A percentile compares a stretch with the other conserved stretches of the same genome.
Evolutionary conservation across 1,140 invertebrate species (phyloP).

Genomic region (Leucophenga varia): DNA sequence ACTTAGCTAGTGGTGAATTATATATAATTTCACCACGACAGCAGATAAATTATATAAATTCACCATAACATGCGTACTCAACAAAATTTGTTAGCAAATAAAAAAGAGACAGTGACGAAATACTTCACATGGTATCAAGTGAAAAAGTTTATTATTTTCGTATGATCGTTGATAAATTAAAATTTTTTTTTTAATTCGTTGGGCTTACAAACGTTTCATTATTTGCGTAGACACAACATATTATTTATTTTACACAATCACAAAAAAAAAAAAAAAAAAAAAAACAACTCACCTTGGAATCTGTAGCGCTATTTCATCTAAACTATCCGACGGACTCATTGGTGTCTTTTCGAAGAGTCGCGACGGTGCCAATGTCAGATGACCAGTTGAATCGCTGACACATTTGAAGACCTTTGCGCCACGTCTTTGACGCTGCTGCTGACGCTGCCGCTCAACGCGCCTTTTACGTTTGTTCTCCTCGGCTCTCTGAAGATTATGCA

Average conservation of each 20-base stretch:
- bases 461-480: constrained; percentile 68
- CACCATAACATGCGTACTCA: no score
- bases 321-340: constrained; percentile 79
- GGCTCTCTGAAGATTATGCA: constrained; percentile 83
- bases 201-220: no score
- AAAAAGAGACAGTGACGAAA: not conserved
- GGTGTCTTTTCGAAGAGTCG: constrained; percentile 80
- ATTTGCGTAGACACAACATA: no score
- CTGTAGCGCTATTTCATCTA: constrained; percentile 88
- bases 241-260: no score
- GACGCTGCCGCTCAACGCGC: constrained; percentile 61
- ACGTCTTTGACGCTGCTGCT: constrained; percentile 56
- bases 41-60: no score
- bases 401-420: constrained; percentile 57
- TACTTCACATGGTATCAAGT: no score
- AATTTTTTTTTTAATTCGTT: no score
- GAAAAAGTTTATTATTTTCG: no score
- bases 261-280: no score
- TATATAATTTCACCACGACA: no score
- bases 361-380: constrained; percentile 69
- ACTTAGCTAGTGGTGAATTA: no score
- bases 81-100: not conserved
- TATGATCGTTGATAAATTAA: no score
- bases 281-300: constrained; percentile 75
- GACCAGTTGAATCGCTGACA: constrained; percentile 57